Evolutionary conservation across 2,797 vertebrate species (phyloP), one percentile per base, ranked within the genome.

Genomic region (Sitta carolinensis): DNA sequence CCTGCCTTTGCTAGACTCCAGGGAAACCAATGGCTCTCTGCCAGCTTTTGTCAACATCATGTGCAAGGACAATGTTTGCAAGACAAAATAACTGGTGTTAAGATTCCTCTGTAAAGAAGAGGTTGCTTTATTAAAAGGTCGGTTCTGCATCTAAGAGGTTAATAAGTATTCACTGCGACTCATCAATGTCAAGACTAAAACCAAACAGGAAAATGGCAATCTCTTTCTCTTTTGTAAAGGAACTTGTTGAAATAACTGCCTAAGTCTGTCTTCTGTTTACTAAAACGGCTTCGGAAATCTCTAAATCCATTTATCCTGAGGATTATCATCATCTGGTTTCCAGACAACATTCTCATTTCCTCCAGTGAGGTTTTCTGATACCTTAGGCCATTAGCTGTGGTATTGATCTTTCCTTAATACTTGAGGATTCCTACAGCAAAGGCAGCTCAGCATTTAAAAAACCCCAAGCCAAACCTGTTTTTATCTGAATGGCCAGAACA

Each of bases 291-390:
- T 96, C 9, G 10, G 94, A 97, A 97, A 96, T 96, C 92, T 93
- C 94, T 96, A 97, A 97, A 96, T 95, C 96, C 95, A 96, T 97
- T 97, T 95, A 97, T 97, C 96, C 94, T 84, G 62, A 88, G 95
- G 96, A 96, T 97, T 94, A 97, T 96, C 94, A 90, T 94, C 95
- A 95, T 97, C 95, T 96, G 93, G 96, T 97, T 97, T 97, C 93
- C 94, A 97, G 96, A 96, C 96, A 97, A 97, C 93, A 92, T 97
- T 96, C 96, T 97, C 93, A 96, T 97, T 97, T 97, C 96, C 96
- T 96, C 94, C 84, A 90, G 81, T 91, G 93, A 92, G 91, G 87
- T 72, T 96, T 97, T 96, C 70, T 96, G 86, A 97, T 97, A 97
- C 95, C 95, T 93, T 92, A 95, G 96, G 95, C 96, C 90, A 97